Percentiles rank a stretch among this genome's conserved stretches.
These are phyloP conservation scores for Nothoprocta perdicaria DNA, from an alignment of 2,113 vertebrate species.

Conservation along the genomic window DNA sequence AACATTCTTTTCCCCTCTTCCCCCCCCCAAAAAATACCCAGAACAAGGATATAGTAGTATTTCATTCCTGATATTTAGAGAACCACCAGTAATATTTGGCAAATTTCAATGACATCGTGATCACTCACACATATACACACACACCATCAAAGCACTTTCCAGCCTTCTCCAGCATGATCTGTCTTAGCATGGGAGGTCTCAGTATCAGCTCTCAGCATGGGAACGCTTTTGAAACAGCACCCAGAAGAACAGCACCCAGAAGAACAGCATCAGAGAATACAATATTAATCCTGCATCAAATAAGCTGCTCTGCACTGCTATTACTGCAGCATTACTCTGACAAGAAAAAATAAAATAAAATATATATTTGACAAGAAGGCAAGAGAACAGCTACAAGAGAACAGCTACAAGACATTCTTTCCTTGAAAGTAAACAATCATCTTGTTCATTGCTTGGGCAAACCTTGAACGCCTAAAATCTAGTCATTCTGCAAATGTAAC, in stretches of 20 bases:
- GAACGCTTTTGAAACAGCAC: background rate
- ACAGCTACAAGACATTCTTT: background rate
- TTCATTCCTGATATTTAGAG: background rate
- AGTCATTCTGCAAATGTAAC: background rate
- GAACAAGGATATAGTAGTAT: background rate
- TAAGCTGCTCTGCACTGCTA: background rate
- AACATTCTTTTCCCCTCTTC: background rate
- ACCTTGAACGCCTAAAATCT: slow-evolving; percentile 14
- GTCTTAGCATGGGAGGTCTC: background rate
- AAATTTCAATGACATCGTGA: background rate
- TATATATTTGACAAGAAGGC: background rate
- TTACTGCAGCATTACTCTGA: background rate
- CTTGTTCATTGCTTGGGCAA: background rate
- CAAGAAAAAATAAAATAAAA: background rate
- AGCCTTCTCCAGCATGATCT: background rate
- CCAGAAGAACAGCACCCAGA: background rate
- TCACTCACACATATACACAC: background rate
- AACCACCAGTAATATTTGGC: background rate
- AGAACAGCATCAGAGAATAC: background rate
- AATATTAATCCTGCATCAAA: background rate
- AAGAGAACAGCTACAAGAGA: background rate
- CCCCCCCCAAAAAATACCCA: too few species aligned
- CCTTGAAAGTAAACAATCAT: background rate
- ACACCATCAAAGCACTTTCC: background rate
- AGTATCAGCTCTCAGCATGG: background rate